Conservation (phyloP, 2,113 vertebrate species). For the Sceloporus tristichus region DNA sequence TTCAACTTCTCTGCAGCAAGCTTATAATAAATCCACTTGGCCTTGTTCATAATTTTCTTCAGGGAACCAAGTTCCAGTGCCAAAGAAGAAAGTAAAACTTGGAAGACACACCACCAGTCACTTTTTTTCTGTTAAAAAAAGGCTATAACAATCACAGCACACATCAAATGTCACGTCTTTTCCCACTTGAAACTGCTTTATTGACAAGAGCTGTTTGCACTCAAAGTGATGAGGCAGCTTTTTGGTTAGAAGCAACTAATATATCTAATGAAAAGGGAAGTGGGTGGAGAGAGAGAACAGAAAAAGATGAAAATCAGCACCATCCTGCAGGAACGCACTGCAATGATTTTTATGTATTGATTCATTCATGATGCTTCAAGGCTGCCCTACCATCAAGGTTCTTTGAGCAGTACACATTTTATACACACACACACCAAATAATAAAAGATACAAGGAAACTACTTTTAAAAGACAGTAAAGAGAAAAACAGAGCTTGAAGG, state of each 20-base stretch:
- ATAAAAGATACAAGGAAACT: neutral
- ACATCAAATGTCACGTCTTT: neutral
- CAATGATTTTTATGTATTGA: neutral
- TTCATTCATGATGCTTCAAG: neutral
- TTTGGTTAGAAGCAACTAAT: neutral
- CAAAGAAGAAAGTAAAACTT: slow-evolving; percentile 46
- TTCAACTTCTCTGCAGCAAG: no score
- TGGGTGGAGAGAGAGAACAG: neutral
- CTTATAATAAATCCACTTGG: neutral
- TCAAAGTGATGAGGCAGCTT: neutral
- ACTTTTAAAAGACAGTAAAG: neutral
- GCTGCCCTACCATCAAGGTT: neutral
- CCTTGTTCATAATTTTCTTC: neutral
- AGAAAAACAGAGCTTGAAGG: no score
- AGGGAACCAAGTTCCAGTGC: slow-evolving; percentile 39
- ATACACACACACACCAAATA: neutral
- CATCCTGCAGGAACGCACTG: neutral
- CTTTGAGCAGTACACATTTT: neutral
- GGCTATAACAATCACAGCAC: slow-evolving; percentile 5
- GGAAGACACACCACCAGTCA: slow-evolving; percentile 31
- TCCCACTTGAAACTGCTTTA: neutral
- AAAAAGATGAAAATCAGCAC: neutral
- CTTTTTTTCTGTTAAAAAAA: neutral
- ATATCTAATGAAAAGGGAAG: neutral
- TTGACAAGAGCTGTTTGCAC: neutral